Evolutionary conservation across 2,113 vertebrate species (phyloP).

Genomic region (Eudyptes chrysolophus): DNA sequence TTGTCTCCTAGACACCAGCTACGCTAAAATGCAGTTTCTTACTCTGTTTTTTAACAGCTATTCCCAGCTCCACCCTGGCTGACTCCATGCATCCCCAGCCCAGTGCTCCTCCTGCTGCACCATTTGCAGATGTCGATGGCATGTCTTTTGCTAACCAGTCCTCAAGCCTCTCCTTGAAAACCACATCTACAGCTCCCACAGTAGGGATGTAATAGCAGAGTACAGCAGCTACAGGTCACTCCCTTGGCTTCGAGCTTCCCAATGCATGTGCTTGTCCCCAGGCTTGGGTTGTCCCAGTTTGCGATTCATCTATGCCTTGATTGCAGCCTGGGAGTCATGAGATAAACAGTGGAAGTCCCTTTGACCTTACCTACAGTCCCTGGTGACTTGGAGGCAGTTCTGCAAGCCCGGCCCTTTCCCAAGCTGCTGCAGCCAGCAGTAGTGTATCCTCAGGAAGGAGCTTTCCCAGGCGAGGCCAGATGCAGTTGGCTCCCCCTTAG

Average conservation of each 20-base stretch:
- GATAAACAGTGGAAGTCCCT: neutral
- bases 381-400: neutral
- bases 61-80: slow-evolving; percentile 37
- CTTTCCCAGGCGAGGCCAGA: neutral
- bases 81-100: neutral
- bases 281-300: neutral
- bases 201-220: neutral
- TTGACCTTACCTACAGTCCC: neutral
- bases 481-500: neutral
- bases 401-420: neutral
- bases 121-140: neutral
- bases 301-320: neutral
- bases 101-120: neutral
- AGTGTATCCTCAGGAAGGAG: neutral
- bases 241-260: neutral
- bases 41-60: neutral
- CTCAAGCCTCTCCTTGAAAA: neutral
- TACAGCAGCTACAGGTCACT: neutral
- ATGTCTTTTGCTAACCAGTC: neutral
- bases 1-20: slow-evolving; percentile 8
- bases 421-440: neutral
- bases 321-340: neutral
- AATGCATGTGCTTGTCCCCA: neutral
- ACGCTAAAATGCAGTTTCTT: neutral
- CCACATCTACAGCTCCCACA: neutral